These are phyloP conservation scores for Pterostichus niger DNA, from an alignment of 2,888 invertebrate species.

Conservation along the genomic window DNA sequence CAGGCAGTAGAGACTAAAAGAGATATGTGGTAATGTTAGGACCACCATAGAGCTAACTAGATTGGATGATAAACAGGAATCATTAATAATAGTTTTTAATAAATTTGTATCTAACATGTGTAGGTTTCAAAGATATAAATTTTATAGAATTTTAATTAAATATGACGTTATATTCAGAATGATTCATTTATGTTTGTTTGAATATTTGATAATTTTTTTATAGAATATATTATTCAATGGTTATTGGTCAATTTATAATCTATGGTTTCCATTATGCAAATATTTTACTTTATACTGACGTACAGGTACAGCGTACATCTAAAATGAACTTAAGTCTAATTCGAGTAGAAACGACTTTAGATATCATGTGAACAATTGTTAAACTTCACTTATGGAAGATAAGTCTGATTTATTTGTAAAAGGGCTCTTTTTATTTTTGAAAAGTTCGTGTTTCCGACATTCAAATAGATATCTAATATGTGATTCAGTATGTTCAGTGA, in stretches of 20 bases:
- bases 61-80: conserved; percentile 22
- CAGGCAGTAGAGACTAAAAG: conserved; percentile 5
- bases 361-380: too few species aligned
- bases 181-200: conserved; percentile 38
- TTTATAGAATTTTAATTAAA: conserved; percentile 47
- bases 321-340: too few species aligned
- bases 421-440: too few species aligned
- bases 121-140: conserved; percentile 33
- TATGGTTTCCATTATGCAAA: too few species aligned
- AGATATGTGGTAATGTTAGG: background rate
- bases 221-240: background rate
- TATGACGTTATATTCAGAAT: conserved; percentile 11
- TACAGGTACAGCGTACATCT: too few species aligned
- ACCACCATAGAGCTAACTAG: conserved; percentile 38
- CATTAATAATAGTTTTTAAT: conserved; percentile 48
- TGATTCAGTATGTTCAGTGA: too few species aligned
- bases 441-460: too few species aligned
- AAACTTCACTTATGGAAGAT: too few species aligned
- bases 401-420: too few species aligned
- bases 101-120: conserved; percentile 45
- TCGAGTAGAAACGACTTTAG: too few species aligned
- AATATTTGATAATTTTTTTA: conserved; percentile 13
- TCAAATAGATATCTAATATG: too few species aligned
- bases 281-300: too few species aligned
- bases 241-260: background rate